Conservation (phyloP, 2,888 invertebrate genomes). For the Drosophila formosana region DNA sequence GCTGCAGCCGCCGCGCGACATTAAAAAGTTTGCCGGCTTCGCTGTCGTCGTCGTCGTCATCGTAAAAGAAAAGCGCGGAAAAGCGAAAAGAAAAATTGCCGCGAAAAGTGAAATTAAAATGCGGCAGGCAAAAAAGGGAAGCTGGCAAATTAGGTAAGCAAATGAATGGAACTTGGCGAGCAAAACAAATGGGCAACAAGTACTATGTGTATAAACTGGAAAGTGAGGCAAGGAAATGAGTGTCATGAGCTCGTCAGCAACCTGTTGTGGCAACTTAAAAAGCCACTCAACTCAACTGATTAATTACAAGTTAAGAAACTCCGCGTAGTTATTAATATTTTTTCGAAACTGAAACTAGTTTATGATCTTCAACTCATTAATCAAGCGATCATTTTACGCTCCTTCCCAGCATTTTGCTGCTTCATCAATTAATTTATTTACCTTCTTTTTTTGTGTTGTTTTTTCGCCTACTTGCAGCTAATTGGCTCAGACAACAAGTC, state of each 20-base stretch:
- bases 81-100: slow-evolving; percentile 52
- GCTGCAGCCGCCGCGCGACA: slow-evolving; percentile 66
- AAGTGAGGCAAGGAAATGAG: slow-evolving; percentile 6
- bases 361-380: slow-evolving; percentile 18
- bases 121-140: slow-evolving; percentile 34
- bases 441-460: slow-evolving; percentile 8
- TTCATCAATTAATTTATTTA: slow-evolving; percentile 44
- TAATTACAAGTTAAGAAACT: slow-evolving; percentile 16
- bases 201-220: background rate
- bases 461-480: slow-evolving; percentile 41
- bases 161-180: slow-evolving; percentile 25
- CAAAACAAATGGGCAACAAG: slow-evolving; percentile 43
- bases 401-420: background rate
- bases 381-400: background rate
- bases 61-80: slow-evolving; percentile 48
- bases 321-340: slow-evolving; percentile 6
- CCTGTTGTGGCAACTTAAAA: background rate
- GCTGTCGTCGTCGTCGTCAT: slow-evolving; percentile 18
- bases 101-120: slow-evolving; percentile 81
- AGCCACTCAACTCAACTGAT: slow-evolving; percentile 5
- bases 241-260: background rate
- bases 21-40: slow-evolving; percentile 73
- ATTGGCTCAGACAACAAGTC: slow-evolving; percentile 53
- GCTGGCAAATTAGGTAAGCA: slow-evolving; percentile 43
- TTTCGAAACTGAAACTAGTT: background rate